phyloP scores from a whole-genome alignment of 2,888 invertebrate genomes.

The Drepana falcataria region DNA sequence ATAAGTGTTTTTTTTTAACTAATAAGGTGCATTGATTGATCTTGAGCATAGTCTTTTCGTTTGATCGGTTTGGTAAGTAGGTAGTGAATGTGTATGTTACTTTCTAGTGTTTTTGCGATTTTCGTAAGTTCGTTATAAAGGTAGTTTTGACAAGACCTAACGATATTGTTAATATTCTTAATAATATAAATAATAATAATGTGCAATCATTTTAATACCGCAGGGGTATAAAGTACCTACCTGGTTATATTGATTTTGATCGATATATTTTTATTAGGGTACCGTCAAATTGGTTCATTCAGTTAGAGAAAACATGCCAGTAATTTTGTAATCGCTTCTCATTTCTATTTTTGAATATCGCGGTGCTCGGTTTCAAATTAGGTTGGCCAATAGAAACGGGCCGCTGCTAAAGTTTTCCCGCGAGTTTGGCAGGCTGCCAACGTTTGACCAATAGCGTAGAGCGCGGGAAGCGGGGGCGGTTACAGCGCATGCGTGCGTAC shows the following conservation, averaged over 20 bases:
- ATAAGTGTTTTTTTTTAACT: constrained; percentile 46
- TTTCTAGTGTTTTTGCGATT: constrained; percentile 31
- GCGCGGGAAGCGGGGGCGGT: constrained; percentile 53
- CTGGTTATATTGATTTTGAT: too few relatives aligned
- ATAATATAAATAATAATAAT: too few relatives aligned
- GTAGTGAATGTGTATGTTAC: constrained; percentile 26
- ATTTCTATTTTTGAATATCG: constrained; percentile 76
- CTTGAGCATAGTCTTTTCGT: constrained; percentile 23
- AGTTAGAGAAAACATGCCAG: constrained; percentile 12
- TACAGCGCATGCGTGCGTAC: constrained; percentile 40
- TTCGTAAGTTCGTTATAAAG: constrained; percentile 13
- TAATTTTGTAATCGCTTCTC: constrained; percentile 44
- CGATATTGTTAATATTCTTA: neutral
- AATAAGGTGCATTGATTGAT: constrained; percentile 54
- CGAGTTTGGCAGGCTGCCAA: constrained; percentile 71
- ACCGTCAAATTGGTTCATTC: constrained; percentile 5
- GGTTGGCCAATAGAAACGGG: constrained; percentile 54
- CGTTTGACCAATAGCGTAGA: constrained; percentile 54
- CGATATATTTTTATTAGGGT: too few relatives aligned
- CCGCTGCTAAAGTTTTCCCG: constrained; percentile 56
- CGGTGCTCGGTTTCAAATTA: constrained; percentile 72
- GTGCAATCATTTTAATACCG: too few relatives aligned
- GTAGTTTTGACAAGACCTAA: constrained; percentile 7
- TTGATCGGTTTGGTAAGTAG: constrained; percentile 48
- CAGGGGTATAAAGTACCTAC: too few relatives aligned